These are phyloP conservation scores for Telmatochromis bifrenatus DNA, from an alignment of 2,113 vertebrate species.

Conservation along the genomic window DNA sequence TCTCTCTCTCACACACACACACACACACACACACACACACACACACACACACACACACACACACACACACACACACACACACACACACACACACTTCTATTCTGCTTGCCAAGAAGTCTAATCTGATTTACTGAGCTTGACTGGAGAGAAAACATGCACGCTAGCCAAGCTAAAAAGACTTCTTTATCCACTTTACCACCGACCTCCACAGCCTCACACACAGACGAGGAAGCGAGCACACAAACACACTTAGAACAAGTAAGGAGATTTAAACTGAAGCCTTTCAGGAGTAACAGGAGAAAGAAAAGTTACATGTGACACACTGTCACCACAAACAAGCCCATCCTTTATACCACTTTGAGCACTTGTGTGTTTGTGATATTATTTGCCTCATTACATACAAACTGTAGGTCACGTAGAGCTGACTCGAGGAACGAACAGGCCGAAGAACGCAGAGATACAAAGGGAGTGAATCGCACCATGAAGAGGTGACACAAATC, in stretches of 20 bases:
- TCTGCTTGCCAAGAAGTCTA: conserved; percentile 25
- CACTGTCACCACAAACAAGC: neutral
- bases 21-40: accelerated
- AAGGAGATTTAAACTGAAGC: neutral
- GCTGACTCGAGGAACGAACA: neutral
- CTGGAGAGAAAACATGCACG: conserved; percentile 36
- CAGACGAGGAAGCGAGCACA: neutral
- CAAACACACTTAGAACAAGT: neutral
- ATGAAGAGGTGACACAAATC: neutral
- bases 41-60: neutral
- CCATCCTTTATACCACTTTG: neutral
- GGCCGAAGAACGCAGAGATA: neutral
- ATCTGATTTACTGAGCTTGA: conserved; percentile 52
- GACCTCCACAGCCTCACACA: neutral
- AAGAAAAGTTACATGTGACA: neutral
- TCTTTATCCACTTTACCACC: conserved; percentile 10
- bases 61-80: neutral
- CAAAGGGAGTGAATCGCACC: neutral
- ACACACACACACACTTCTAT: neutral
- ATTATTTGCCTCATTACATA: neutral
- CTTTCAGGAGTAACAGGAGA: neutral
- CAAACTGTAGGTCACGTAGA: neutral
- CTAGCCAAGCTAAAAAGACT: conserved; percentile 29
- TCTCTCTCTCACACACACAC: neutral
- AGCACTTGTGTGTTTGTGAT: neutral